phyloP scores from a whole-genome alignment of 2,888 invertebrate genomes.

The Saturnia japonica region DNA sequence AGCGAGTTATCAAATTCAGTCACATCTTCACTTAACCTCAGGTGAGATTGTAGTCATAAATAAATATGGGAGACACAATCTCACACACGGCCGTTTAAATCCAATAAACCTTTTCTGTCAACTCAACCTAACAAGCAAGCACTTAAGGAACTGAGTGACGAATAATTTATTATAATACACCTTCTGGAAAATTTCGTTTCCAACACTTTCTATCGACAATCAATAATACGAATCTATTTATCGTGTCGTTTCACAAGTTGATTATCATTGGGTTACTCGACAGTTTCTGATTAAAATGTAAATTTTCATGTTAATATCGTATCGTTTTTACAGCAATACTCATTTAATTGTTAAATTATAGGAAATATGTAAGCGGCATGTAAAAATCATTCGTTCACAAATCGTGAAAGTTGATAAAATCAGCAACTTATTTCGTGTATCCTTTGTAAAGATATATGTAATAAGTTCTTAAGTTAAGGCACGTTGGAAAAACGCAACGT shows the following conservation, averaged over 20 bases:
- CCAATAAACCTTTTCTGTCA: too few species aligned
- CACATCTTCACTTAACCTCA: not conserved
- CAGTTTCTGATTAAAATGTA: slow-evolving; percentile 24
- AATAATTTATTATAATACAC: slow-evolving; percentile 8
- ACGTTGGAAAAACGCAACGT: too few species aligned
- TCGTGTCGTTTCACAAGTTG: slow-evolving; percentile 27
- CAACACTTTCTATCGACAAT: slow-evolving; percentile 31
- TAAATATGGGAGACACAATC: too few species aligned
- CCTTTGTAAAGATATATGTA: not conserved
- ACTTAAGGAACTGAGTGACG: not conserved
- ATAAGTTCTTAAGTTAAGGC: too few species aligned
- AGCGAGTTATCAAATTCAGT: too few species aligned
- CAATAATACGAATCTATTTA: slow-evolving; percentile 24
- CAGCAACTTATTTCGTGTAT: not conserved
- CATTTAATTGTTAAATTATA: not conserved
- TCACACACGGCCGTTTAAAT: too few species aligned
- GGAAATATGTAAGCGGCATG: not conserved
- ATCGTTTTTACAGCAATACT: not conserved
- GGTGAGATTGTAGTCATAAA: not conserved
- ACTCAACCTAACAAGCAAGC: not conserved
- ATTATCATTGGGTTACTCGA: slow-evolving; percentile 27
- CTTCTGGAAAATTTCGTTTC: not conserved
- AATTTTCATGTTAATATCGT: slow-evolving; percentile 7
- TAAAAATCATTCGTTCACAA: not conserved
- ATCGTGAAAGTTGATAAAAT: not conserved